Percentiles rank a stretch among this genome's conserved stretches.
These are phyloP conservation scores for Sternotherus odoratus DNA, from an alignment of 2,797 vertebrate species.

Conservation along the genomic window DNA sequence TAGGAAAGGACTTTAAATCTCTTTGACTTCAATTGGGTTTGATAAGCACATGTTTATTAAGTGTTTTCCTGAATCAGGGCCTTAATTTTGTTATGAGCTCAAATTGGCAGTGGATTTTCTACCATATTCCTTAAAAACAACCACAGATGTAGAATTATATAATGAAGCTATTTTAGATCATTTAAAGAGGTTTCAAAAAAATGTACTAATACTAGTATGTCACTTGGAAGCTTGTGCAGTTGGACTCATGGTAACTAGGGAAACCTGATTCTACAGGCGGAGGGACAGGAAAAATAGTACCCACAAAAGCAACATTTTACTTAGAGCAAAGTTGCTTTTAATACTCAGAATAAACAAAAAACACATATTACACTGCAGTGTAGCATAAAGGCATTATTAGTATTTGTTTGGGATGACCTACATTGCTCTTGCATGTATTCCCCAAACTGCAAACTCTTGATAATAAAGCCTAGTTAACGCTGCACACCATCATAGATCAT, in stretches of 20 bases:
- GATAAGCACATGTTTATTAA: not conserved
- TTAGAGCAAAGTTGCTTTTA: not conserved
- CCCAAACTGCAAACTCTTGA: not conserved
- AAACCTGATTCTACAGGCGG: not conserved
- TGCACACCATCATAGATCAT: not conserved
- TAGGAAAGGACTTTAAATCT: not conserved
- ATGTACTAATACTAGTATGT: slow-evolving; percentile 30
- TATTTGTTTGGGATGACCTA: not conserved
- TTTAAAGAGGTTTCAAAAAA: slow-evolving; percentile 49
- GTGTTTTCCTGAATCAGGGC: slow-evolving; percentile 3
- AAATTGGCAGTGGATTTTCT: not conserved
- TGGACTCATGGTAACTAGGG: not conserved
- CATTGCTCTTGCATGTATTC: not conserved
- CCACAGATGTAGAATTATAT: slow-evolving; percentile 39
- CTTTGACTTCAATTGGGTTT: not conserved
- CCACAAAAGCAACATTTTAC: not conserved
- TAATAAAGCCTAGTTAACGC: not conserved
- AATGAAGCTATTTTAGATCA: slow-evolving; percentile 45
- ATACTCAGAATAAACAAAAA: slow-evolving; percentile 35
- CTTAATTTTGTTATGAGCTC: slow-evolving; percentile 22
- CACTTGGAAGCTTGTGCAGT: slow-evolving; percentile 10
- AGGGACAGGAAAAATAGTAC: not conserved
- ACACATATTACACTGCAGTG: not conserved
- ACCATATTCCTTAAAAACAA: slow-evolving; percentile 40
- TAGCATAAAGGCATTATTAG: not conserved